Base-by-base conservation (phyloP, 2,797 vertebrate species). In the Tragelaphus eurycerus region DNA sequence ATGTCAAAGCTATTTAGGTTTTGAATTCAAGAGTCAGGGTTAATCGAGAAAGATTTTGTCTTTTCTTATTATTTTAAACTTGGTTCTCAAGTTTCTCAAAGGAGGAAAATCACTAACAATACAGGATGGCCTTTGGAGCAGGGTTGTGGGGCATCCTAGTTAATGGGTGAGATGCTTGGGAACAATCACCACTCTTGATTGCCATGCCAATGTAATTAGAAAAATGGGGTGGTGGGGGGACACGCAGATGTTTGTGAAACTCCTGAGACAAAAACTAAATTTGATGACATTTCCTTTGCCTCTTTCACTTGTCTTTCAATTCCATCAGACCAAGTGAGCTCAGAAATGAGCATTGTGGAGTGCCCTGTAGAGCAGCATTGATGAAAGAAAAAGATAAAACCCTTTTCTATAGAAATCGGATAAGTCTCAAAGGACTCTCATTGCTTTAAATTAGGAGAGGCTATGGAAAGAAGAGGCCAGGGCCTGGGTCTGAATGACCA, bases 291-390 rank as follows among this genome's bases (percentile, higher is more conserved):
- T 98, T 97, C 27, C 89, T 95, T 7, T 95, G 97, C 29, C 15
- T 97, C 98, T 98, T 98, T 98, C 89, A 93, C 98, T 98, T 98
- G 98, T 98, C 97, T 98, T 97, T 97, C 92, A 57, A 93, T 96
- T 98, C 93, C 55, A 3, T 98, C 97, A 98, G 97, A 97, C 89
- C 88, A 88, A 97, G 82, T 95, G 97, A 97, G 83, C 83, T 86
- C 93, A 97, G 97, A 98, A 89, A 96, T 16, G 79, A 97, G 97
- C 84, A 76, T 97, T 34, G 7, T 25, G 4, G 12, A 95, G 46
- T 4, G 74, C 81, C 93, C 62, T 34, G 43, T 52, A 6, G 1
- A 97, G 79, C 4, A 52, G 14, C 84, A 2, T 27, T 90, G 93
- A 95, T 95, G 96, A 97, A 98, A 98, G 38, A 83, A 52, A 52